Conservation (phyloP, 2,797 vertebrate genomes). For the Phrynocephalus guinanensis region DNA sequence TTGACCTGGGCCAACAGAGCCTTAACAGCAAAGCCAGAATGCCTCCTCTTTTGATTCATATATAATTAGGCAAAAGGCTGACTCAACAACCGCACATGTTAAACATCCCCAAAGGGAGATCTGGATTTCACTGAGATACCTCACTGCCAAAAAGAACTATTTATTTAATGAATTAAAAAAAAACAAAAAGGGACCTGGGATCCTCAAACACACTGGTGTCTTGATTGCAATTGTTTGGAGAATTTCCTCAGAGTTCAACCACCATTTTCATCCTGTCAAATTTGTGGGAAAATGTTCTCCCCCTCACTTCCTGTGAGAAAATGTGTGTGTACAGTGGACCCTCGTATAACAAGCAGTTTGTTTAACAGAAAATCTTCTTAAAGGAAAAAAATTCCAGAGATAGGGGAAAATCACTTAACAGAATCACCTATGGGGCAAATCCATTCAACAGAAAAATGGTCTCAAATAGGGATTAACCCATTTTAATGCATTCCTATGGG, state of each 20-base stretch:
- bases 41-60: conserved; percentile 4
- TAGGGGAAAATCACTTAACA: too few species aligned
- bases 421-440: too few species aligned
- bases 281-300: too few species aligned
- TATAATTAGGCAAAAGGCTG: conserved; percentile 58
- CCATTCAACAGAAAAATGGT: too few species aligned
- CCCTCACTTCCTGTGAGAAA: too few species aligned
- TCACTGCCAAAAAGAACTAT: conserved; percentile 59
- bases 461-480: too few species aligned
- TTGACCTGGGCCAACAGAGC: conserved; percentile 20
- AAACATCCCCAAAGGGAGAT: conserved; percentile 57
- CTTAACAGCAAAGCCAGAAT: conserved; percentile 26
- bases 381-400: too few species aligned
- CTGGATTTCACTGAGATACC: conserved; percentile 39
- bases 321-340: too few species aligned
- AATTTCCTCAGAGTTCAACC: neutral
- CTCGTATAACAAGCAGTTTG: too few species aligned
- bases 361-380: too few species aligned
- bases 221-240: neutral
- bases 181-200: conserved; percentile 17
- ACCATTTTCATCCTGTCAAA: too few species aligned
- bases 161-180: conserved; percentile 55
- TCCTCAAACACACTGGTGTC: neutral
- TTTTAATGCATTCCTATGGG: too few species aligned
- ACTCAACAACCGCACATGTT: conserved; percentile 57